Conservation (phyloP, 2,888 invertebrate genomes). For the Heteromurus nitidus region DNA sequence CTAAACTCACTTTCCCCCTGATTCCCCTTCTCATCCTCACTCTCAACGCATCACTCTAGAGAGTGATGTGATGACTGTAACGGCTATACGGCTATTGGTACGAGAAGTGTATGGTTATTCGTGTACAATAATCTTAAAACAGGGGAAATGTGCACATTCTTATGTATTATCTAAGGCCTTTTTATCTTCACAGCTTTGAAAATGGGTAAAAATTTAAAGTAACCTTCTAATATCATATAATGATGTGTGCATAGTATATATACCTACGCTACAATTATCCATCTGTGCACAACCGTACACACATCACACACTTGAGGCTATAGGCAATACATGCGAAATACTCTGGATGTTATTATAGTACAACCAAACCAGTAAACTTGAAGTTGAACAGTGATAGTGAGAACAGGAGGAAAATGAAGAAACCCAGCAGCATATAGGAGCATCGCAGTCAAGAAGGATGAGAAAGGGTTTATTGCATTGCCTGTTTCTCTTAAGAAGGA, state of each 20-base stretch:
- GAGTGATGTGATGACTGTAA: neutral
- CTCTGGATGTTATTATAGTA: no score
- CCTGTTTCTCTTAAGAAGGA: constrained; percentile 5
- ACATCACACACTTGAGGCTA: no score
- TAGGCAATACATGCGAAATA: no score
- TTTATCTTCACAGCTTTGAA: constrained; percentile 28
- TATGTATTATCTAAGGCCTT: constrained; percentile 14
- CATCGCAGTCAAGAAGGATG: no score
- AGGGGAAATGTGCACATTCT: constrained; percentile 21
- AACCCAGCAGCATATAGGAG: no score
- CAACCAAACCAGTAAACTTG: no score
- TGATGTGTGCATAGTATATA: neutral
- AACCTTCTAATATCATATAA: constrained; percentile 12
- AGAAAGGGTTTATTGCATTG: constrained; percentile 24
- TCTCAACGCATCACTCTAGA: neutral
- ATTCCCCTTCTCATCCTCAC: no score
- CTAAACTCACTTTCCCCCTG: neutral
- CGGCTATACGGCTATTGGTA: neutral
- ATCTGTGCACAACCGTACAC: no score
- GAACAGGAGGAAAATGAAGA: neutral
- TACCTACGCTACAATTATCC: no score
- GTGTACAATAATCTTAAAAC: constrained; percentile 25
- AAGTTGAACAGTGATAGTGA: neutral
- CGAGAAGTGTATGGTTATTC: neutral
- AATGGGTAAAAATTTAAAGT: constrained; percentile 22